Percentiles rank a stretch among this genome's conserved stretches.
Conservation (phyloP, 2,113 vertebrate genomes). For the Falco punctatus region DNA sequence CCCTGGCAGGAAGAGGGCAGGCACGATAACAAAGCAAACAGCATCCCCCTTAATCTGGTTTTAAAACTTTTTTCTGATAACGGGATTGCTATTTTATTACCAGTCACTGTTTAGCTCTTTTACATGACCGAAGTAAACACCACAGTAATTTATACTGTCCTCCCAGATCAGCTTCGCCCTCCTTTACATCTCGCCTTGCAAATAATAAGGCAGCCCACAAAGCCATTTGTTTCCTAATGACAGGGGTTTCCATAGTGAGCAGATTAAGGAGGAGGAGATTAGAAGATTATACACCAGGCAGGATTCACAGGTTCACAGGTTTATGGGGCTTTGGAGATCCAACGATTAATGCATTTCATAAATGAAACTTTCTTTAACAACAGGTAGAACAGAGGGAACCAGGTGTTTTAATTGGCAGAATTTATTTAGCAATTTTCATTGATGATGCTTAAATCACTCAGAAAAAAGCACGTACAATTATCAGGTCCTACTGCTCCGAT, state of each 20-base stretch:
- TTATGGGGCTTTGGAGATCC: constrained; percentile 62
- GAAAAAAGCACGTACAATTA: neutral
- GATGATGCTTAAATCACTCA: neutral
- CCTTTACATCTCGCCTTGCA: constrained; percentile 63
- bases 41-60: constrained; percentile 57
- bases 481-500: accelerated
- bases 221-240: constrained; percentile 73
- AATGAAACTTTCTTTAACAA: constrained; percentile 29
- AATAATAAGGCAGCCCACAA: constrained; percentile 61
- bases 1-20: constrained; percentile 36
- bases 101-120: constrained; percentile 65
- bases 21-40: constrained; percentile 30
- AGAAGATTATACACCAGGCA: constrained; percentile 65
- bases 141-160: constrained; percentile 46
- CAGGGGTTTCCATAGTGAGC: constrained; percentile 66
- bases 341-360: constrained; percentile 54
- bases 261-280: constrained; percentile 70
- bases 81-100: constrained; percentile 48
- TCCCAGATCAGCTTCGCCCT: constrained; percentile 32
- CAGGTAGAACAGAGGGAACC: neutral
- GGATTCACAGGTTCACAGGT: constrained; percentile 55
- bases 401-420: constrained; percentile 13
- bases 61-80: constrained; percentile 59
- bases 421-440: neutral
- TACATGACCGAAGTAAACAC: constrained; percentile 38